phyloP scores from a whole-genome alignment of 2,888 invertebrate genomes.

The Eugnorisma glareosa region DNA sequence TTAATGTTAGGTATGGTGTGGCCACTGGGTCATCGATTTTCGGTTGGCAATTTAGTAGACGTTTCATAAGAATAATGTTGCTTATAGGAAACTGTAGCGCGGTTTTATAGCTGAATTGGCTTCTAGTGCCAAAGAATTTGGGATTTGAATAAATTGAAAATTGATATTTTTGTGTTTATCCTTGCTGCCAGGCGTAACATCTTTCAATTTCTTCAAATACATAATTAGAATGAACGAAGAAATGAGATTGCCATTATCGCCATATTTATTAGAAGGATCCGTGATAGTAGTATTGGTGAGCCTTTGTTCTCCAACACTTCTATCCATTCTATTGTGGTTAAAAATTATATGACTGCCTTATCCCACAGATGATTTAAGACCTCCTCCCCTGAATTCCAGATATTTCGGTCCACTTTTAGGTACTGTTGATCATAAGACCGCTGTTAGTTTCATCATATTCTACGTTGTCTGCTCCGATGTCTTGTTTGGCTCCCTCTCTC shows the following conservation, averaged over 20 bases:
- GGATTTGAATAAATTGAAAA: background rate
- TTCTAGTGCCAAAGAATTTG: background rate
- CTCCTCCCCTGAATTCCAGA: background rate
- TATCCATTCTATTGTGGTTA: background rate
- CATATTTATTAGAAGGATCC: background rate
- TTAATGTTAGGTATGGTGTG: slow-evolving; percentile 21
- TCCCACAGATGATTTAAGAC: background rate
- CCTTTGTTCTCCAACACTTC: background rate
- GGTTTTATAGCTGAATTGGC: background rate
- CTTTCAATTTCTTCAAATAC: too few species aligned
- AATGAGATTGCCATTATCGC: background rate
- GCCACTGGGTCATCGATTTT: slow-evolving; percentile 40
- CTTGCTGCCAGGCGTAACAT: too few species aligned
- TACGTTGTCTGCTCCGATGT: too few species aligned
- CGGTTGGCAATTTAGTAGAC: slow-evolving; percentile 22
- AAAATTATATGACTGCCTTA: background rate
- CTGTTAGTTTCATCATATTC: too few species aligned
- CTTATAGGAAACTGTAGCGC: background rate
- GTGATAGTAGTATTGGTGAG: background rate
- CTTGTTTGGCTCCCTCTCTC: too few species aligned
- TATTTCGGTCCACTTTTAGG: background rate
- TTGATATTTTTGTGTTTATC: background rate
- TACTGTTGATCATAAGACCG: too few species aligned
- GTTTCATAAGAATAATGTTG: slow-evolving; percentile 6
- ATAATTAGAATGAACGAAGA: too few species aligned